A percentile compares a stretch with the other conserved stretches of the same genome.
Evolutionary conservation across 2,797 vertebrate species (phyloP).

Genomic region (Acanthornis magna): DNA sequence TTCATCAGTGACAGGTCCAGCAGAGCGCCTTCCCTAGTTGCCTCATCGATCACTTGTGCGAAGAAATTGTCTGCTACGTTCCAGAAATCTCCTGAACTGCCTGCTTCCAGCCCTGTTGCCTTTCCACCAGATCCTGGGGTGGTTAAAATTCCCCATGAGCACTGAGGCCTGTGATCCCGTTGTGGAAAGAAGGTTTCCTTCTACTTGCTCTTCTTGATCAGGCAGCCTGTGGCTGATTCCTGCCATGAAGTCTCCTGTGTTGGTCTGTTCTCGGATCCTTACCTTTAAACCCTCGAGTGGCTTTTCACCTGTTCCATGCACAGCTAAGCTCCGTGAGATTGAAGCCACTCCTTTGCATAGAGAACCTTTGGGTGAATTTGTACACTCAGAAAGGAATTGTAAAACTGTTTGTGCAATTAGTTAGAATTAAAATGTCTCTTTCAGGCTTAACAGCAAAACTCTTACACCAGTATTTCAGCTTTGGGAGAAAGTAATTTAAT

Average conservation of each 20-base stretch:
- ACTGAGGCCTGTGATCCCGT: not conserved
- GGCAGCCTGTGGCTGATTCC: not conserved
- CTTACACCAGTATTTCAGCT: not conserved
- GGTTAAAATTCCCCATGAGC: not conserved
- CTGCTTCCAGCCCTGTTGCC: not conserved
- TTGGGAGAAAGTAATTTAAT: not conserved
- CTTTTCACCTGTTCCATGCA: not conserved
- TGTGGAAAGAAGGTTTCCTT: not conserved
- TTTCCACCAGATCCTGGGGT: not conserved
- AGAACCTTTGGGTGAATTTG: not conserved
- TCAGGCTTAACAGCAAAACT: not conserved
- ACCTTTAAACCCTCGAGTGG: not conserved
- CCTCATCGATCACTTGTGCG: not conserved
- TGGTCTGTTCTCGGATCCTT: slow-evolving; percentile 7
- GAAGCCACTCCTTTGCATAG: not conserved
- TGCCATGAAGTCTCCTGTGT: not conserved
- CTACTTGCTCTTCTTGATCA: not conserved
- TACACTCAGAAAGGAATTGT: not conserved
- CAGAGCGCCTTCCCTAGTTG: slow-evolving; percentile 4
- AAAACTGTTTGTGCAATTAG: not conserved
- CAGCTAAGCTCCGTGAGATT: not conserved
- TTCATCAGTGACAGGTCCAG: slow-evolving; percentile 62
- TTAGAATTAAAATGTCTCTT: not conserved
- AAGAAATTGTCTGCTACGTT: not conserved
- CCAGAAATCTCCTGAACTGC: slow-evolving; percentile 25